Conservation (phyloP, 1,140 invertebrate genomes). For the Zaprionus nigranus region DNA sequence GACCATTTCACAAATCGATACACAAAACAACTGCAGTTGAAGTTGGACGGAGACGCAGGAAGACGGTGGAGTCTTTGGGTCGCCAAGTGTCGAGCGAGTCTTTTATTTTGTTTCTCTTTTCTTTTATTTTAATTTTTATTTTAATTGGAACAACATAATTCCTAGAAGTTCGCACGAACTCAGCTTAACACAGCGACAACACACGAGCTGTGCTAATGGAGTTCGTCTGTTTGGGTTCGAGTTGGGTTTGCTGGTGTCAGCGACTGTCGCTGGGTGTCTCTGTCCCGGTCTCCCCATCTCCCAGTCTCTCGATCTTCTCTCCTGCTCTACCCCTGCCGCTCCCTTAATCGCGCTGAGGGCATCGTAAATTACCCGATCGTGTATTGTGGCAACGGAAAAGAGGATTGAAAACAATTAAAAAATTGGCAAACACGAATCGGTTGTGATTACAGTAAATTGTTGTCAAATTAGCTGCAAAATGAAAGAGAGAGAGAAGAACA, state of each 20-base stretch:
- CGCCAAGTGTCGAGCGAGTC: slow-evolving; percentile 65
- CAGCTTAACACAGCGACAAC: slow-evolving; percentile 48
- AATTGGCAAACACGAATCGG: slow-evolving; percentile 84
- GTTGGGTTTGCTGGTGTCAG: background rate
- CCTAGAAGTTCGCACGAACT: slow-evolving; percentile 83
- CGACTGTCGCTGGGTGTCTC: slow-evolving; percentile 21
- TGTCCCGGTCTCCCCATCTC: background rate
- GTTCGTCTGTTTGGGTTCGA: slow-evolving; percentile 61
- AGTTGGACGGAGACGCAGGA: background rate
- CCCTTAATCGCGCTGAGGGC: slow-evolving; percentile 72
- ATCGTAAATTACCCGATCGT: slow-evolving; percentile 84
- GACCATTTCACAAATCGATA: slow-evolving; percentile 83
- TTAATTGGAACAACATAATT: slow-evolving; percentile 84
- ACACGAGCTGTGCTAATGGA: slow-evolving; percentile 73
- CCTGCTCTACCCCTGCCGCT: background rate
- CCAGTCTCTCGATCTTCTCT: background rate
- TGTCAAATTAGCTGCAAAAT: slow-evolving; percentile 83
- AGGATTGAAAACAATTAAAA: slow-evolving; percentile 84
- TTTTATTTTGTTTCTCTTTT: slow-evolving; percentile 54
- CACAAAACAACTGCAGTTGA: slow-evolving; percentile 39
- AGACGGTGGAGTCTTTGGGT: slow-evolving; percentile 8
- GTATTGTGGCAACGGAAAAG: slow-evolving; percentile 66
- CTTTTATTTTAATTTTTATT: slow-evolving; percentile 83
- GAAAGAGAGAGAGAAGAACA: slow-evolving; percentile 41
- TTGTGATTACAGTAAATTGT: slow-evolving; percentile 84